phyloP scores from a whole-genome alignment of 2,888 invertebrate species.

The Lochmaea capreae region DNA sequence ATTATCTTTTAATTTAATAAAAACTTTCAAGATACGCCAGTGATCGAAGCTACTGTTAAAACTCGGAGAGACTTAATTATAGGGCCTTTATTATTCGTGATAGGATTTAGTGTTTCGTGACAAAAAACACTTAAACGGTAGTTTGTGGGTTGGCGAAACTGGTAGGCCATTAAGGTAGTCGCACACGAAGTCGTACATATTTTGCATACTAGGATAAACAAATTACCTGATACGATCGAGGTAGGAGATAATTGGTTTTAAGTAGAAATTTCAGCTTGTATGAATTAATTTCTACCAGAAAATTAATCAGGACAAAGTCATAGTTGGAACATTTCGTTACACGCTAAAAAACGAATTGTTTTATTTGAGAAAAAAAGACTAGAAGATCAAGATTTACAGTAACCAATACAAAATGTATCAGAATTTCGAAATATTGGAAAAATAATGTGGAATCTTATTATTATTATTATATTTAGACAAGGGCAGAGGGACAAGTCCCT shows the following conservation, averaged over 20 bases:
- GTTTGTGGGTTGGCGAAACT: conserved; percentile 47
- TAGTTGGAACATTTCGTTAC: not conserved
- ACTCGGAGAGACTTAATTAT: conserved; percentile 51
- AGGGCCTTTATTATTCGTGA: conserved; percentile 48
- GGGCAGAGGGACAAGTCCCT: no score
- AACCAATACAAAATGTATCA: no score
- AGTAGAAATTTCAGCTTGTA: conserved; percentile 13
- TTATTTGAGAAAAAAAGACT: no score
- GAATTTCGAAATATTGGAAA: no score
- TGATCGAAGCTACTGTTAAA: conserved; percentile 26
- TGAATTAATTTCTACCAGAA: conserved; percentile 12
- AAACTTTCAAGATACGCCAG: conserved; percentile 12
- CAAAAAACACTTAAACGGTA: conserved; percentile 52
- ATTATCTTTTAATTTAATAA: not conserved
- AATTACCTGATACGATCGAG: conserved; percentile 42
- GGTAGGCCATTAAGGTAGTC: conserved; percentile 48
- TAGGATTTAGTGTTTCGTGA: conserved; percentile 56
- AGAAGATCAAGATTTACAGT: no score
- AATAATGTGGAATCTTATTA: no score
- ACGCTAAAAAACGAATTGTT: no score
- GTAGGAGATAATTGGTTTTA: conserved; percentile 8
- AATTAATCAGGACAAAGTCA: not conserved
- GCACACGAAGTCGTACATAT: conserved; percentile 46
- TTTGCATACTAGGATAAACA: conserved; percentile 45
- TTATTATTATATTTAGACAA: no score